Evolutionary conservation across 2,113 vertebrate genomes (phyloP).

Genomic region (Sinocyclocheilus maitianheensis): DNA sequence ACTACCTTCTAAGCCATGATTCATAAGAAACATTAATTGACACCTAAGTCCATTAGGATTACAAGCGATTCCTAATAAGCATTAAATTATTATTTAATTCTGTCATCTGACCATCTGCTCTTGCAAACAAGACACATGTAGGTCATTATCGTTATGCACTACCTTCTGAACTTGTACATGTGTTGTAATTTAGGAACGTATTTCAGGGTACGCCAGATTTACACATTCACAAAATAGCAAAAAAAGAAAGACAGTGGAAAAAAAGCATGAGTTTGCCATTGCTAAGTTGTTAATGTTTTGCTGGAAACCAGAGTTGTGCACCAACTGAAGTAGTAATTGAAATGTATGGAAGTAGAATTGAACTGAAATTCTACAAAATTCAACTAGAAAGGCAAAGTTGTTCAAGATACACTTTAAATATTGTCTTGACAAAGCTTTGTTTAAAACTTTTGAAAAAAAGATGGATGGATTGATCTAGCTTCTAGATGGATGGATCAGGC

Average conservation of each 20-base stretch:
- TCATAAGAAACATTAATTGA: not conserved
- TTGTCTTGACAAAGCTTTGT: not conserved
- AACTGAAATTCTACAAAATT: not conserved
- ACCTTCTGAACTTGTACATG: not conserved
- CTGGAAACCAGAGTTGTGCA: not conserved
- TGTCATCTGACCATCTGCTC: conserved; percentile 15
- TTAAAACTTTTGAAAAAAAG: not conserved
- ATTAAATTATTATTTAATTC: not conserved
- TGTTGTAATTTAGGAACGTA: not conserved
- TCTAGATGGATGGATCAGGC: not conserved
- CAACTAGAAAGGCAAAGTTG: not conserved
- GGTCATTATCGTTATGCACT: not conserved
- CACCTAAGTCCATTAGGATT: not conserved
- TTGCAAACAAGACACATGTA: conserved; percentile 15
- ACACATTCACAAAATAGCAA: not conserved
- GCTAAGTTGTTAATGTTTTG: not conserved
- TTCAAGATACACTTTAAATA: not conserved
- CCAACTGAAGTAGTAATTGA: not conserved
- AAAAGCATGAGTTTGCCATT: not conserved
- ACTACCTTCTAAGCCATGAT: not conserved
- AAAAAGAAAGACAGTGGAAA: not conserved
- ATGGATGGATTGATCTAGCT: not conserved
- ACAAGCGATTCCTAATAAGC: not conserved
- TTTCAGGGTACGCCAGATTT: not conserved
- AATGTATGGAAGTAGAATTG: not conserved